Percentiles rank a stretch among this genome's conserved stretches.
Conservation (phyloP, 35 echinoderm and acorn worm genomes). For the Diadema setosum region DNA sequence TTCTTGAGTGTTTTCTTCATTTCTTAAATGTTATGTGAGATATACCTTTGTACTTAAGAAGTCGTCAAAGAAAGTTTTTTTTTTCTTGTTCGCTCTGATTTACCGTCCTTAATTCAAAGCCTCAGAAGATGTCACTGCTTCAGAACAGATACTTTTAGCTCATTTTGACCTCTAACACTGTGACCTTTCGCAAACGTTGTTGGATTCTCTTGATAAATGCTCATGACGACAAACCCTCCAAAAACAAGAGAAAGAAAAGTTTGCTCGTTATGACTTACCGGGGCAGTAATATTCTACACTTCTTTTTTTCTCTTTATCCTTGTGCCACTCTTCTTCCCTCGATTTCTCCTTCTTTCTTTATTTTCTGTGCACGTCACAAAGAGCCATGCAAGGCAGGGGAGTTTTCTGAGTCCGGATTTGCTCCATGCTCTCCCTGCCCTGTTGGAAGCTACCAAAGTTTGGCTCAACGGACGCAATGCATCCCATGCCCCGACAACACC, state of each 20-base stretch:
- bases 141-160: too few relatives aligned
- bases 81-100: too few relatives aligned
- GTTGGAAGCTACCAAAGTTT: constrained; percentile 1
- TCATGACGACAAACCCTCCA: not conserved
- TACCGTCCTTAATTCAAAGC: too few relatives aligned
- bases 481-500: not conserved
- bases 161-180: too few relatives aligned
- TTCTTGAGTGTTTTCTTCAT: too few relatives aligned
- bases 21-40: too few relatives aligned
- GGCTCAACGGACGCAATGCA: not conserved
- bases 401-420: not conserved
- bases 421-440: constrained; percentile 18
- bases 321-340: too few relatives aligned
- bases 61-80: too few relatives aligned
- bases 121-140: too few relatives aligned
- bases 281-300: too few relatives aligned
- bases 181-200: not conserved
- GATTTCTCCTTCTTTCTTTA: not conserved
- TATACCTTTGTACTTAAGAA: too few relatives aligned
- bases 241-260: not conserved
- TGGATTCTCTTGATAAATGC: not conserved
- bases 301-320: too few relatives aligned
- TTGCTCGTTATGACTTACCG: not conserved
- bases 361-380: not conserved
- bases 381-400: constrained; percentile 8